Conservation (phyloP, 2,888 invertebrate species). For the Philhelius pedissequus region DNA sequence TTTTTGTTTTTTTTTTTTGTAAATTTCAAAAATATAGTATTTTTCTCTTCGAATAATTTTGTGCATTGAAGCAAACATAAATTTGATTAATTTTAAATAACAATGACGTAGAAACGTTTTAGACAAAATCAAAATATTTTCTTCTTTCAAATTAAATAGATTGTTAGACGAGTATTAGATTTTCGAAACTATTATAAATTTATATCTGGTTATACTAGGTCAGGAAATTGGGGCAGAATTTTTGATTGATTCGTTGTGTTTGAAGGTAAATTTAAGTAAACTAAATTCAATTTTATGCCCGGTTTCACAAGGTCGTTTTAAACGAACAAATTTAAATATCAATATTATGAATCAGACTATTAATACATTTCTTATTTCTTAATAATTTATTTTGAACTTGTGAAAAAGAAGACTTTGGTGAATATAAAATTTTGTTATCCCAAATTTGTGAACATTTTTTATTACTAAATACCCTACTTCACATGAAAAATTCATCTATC, state of each 20-base stretch:
- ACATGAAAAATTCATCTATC: too few species aligned
- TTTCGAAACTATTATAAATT: neutral
- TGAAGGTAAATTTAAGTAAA: neutral
- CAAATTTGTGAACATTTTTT: too few species aligned
- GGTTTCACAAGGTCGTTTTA: neutral
- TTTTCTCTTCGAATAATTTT: neutral
- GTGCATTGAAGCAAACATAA: neutral
- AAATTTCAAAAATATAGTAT: neutral
- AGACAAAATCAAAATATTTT: neutral
- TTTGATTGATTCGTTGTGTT: neutral
- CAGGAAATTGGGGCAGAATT: neutral
- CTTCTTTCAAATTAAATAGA: too few species aligned
- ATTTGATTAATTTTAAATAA: neutral
- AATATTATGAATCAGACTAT: too few species aligned
- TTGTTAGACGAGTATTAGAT: too few species aligned
- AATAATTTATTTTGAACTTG: too few species aligned
- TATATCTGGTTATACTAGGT: neutral
- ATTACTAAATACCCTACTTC: too few species aligned
- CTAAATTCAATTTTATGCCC: neutral
- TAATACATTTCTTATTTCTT: too few species aligned
- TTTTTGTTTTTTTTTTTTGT: neutral
- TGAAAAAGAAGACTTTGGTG: too few species aligned
- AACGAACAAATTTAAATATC: too few species aligned
- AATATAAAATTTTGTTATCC: too few species aligned
- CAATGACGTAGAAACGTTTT: neutral